Conservation (phyloP, 2,797 vertebrate species). For the Pseudocheirus occidentalis region DNA sequence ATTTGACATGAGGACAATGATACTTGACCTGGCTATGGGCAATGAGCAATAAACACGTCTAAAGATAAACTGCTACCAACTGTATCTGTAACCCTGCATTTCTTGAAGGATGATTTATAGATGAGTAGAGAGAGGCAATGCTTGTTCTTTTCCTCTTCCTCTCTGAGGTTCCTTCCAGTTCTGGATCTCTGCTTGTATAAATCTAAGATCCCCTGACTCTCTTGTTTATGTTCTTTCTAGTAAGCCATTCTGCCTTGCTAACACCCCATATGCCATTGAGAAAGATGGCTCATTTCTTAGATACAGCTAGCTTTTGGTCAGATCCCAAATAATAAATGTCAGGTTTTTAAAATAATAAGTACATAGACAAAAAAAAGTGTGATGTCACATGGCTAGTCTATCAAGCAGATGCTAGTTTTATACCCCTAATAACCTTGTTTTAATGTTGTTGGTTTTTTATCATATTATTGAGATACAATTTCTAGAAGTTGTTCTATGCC, state of each 20-base stretch:
- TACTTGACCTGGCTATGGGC: background rate
- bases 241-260: background rate
- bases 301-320: background rate
- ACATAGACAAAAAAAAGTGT: background rate
- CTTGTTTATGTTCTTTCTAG: background rate
- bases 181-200: background rate
- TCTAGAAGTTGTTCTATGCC: background rate
- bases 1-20: background rate
- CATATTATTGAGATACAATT: background rate
- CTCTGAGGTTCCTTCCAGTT: background rate
- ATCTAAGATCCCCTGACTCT: background rate
- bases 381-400: background rate
- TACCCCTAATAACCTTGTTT: background rate
- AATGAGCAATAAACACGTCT: background rate
- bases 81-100: background rate
- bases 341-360: background rate
- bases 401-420: background rate
- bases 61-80: background rate
- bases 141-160: background rate
- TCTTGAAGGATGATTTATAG: background rate
- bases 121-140: background rate
- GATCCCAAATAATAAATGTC: background rate
- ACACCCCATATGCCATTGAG: background rate
- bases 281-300: background rate
- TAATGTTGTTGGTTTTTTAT: background rate